Conservation (phyloP, 2,113 vertebrate species). For the Cryptotis parvus region DNA sequence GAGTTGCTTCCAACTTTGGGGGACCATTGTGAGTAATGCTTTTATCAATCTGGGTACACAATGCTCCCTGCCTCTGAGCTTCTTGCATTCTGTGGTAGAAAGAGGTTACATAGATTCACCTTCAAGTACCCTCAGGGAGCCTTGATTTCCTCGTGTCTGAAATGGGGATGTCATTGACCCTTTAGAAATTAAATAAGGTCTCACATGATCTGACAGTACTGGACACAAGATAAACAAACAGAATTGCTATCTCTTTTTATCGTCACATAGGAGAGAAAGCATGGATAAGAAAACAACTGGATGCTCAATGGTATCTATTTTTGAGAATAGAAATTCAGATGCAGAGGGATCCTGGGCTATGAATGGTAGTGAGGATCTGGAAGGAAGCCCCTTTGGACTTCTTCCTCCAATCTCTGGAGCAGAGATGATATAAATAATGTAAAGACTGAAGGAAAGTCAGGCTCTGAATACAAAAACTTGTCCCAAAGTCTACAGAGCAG, state of each 20-base stretch:
- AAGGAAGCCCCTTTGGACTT: rapidly evolving
- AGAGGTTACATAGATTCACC: neutral
- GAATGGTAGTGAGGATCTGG: neutral
- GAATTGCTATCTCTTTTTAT: no score
- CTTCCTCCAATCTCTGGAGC: neutral
- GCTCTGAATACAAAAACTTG: rapidly evolving
- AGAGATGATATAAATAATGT: neutral
- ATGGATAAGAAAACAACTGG: neutral
- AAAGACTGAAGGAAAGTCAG: neutral
- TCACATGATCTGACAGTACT: rapidly evolving
- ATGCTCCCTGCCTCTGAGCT: neutral
- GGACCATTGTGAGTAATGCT: rapidly evolving
- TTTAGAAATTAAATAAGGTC: neutral
- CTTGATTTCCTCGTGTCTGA: neutral
- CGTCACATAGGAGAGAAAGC: no score
- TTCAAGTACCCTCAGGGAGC: neutral
- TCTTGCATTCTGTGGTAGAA: neutral
- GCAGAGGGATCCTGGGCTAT: neutral
- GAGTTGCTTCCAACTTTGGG: neutral
- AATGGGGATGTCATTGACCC: neutral
- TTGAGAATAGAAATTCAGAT: neutral
- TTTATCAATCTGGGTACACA: neutral
- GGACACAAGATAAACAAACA: neutral
- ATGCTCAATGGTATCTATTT: neutral
- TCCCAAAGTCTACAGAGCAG: neutral